These are phyloP conservation scores for Amphimedon queenslandica DNA, from an alignment of 37 sponge, comb jelly and placozoan genomes.

Conservation along the genomic window DNA sequence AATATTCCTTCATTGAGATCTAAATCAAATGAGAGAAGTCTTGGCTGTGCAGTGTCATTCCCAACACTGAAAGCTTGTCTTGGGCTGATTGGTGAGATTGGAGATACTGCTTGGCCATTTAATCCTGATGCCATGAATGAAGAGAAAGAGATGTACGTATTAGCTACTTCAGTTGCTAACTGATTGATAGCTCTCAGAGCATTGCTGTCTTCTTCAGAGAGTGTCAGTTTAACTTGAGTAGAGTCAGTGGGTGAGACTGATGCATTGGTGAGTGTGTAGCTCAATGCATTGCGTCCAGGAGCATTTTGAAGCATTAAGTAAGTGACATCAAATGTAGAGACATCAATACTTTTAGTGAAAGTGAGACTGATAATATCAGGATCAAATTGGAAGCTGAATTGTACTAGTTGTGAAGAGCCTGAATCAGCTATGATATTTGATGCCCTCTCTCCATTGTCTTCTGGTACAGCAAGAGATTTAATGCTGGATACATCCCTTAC, in stretches of 20 bases:
- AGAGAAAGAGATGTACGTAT: slow-evolving; percentile 65
- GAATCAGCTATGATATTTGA: slow-evolving; percentile 41
- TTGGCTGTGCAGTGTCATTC: slow-evolving; percentile 50
- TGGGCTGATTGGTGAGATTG: slow-evolving; percentile 45
- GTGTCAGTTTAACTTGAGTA: slow-evolving; percentile 22
- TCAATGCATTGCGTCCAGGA: slow-evolving; percentile 15
- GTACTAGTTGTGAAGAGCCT: slow-evolving; percentile 34
- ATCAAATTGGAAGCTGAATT: slow-evolving; percentile 64
- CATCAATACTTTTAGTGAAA: slow-evolving; percentile 69
- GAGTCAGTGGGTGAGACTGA: slow-evolving; percentile 7
- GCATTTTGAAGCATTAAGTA: slow-evolving; percentile 59
- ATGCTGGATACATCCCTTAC: slow-evolving; percentile 52
- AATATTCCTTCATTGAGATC: slow-evolving; percentile 70
- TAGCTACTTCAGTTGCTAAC: slow-evolving; percentile 50
- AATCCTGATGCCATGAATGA: slow-evolving; percentile 56
- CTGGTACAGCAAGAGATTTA: slow-evolving; percentile 14
- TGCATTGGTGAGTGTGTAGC: slow-evolving; percentile 79
- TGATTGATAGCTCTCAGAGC: slow-evolving; percentile 37
- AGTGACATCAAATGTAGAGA: slow-evolving; percentile 63
- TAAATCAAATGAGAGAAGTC: slow-evolving; percentile 46
- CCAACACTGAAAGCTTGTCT: slow-evolving; percentile 35
- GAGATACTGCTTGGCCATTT: slow-evolving; percentile 26
- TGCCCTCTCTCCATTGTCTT: slow-evolving; percentile 29
- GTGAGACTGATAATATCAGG: slow-evolving; percentile 61
- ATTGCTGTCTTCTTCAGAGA: slow-evolving; percentile 52